A percentile compares a stretch with the other conserved stretches of the same genome.
These are phyloP conservation scores for Linnaemya vulpina DNA, from an alignment of 2,888 invertebrate species.

Conservation along the genomic window DNA sequence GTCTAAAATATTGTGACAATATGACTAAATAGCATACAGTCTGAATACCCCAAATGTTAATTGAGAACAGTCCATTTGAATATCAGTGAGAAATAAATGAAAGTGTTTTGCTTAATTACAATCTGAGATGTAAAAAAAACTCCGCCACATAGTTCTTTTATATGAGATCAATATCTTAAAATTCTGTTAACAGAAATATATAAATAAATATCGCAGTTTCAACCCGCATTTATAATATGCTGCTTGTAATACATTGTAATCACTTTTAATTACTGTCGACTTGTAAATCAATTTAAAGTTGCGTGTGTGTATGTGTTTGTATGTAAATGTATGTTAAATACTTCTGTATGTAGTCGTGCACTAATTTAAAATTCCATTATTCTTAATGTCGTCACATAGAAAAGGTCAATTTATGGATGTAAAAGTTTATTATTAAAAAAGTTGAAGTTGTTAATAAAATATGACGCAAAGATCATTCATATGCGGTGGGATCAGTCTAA, in stretches of 20 bases:
- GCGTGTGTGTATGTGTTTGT: not conserved
- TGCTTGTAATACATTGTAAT: conserved; percentile 10
- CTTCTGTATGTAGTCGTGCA: not conserved
- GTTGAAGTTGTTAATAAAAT: not conserved
- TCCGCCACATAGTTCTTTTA: not conserved
- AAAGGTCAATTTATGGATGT: conserved; percentile 32
- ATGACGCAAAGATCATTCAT: no score
- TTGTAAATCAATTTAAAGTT: not conserved
- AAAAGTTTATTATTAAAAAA: not conserved
- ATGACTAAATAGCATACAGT: no score
- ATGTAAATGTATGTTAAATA: not conserved
- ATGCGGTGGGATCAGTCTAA: no score
- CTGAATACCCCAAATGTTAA: not conserved
- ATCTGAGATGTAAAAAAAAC: not conserved
- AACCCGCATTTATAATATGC: not conserved
- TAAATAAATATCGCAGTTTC: not conserved
- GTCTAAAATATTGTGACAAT: no score
- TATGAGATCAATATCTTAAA: not conserved
- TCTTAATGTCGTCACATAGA: conserved; percentile 24
- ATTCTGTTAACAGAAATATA: no score
- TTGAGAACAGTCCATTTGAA: not conserved
- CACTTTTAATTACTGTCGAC: conserved; percentile 7
- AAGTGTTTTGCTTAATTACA: conserved; percentile 3
- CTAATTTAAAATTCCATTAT: not conserved
- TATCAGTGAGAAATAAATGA: not conserved